Percentiles rank a stretch among this genome's conserved stretches.
Evolutionary conservation across 2,888 invertebrate genomes (phyloP).

Genomic region (Pammene fasciana): DNA sequence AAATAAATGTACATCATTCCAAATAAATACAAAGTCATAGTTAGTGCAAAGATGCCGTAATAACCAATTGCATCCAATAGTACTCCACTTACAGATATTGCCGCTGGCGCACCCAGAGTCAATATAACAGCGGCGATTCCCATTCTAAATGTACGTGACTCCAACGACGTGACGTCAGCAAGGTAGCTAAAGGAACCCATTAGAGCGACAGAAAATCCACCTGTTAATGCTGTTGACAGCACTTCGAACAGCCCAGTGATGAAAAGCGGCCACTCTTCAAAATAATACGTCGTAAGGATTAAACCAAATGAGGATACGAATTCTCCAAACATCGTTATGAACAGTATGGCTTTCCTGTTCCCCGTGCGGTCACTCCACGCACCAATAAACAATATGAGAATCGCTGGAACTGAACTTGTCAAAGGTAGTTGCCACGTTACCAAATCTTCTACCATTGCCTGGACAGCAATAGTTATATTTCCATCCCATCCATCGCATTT

Average conservation of each 20-base stretch:
- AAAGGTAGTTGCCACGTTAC: conserved; percentile 80
- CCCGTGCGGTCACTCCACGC: conserved; percentile 85
- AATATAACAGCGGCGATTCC: conserved; percentile 84
- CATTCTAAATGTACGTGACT: conserved; percentile 84
- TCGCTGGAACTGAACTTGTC: conserved; percentile 80
- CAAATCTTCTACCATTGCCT: conserved; percentile 77
- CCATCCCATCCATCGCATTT: conserved; percentile 66
- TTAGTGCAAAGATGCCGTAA: conserved; percentile 72
- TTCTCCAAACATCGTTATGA: conserved; percentile 82
- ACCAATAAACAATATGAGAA: conserved; percentile 82
- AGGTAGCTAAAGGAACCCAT: conserved; percentile 85
- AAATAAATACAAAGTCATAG: conserved; percentile 60
- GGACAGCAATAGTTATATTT: conserved; percentile 52
- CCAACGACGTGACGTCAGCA: conserved; percentile 82
- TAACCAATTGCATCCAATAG: conserved; percentile 73
- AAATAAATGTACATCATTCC: conserved; percentile 68
- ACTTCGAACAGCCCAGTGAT: conserved; percentile 80
- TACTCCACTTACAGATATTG: conserved; percentile 78
- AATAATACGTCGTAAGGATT: conserved; percentile 80
- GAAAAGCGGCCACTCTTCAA: conserved; percentile 81
- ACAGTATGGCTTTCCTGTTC: conserved; percentile 81
- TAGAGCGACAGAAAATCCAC: conserved; percentile 81
- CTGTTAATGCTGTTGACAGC: conserved; percentile 82
- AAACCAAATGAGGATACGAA: conserved; percentile 76
- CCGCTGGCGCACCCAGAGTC: conserved; percentile 77